Evolutionary conservation across 2,113 vertebrate species (phyloP), one percentile per base, ranked within the genome.

Genomic region (Lepus europaeus): DNA sequence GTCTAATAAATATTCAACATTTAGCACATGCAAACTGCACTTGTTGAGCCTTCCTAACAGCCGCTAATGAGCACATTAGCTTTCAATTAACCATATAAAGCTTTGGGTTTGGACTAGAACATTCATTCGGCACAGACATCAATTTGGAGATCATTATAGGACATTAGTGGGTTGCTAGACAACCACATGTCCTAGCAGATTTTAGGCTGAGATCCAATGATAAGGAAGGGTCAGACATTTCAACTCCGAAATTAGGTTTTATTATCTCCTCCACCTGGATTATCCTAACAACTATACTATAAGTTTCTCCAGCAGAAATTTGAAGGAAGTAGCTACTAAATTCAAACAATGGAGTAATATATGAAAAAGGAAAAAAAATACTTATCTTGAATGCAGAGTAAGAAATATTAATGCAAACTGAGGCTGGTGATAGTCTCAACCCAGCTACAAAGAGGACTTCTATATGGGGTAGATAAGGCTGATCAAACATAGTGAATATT

Each of bases 41-140:
- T 96, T 94, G 87, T 95, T 97, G 94, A 93, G 77, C 39, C 76
- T 96, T 23, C 36, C 29, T 87, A 77, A 82, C 68, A 95, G 63
- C 51, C 68, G 56, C 87, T 95, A 96, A 96, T 91, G 83, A 91
- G 95, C 69, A 96, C 90, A 97, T 96, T 97, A 97, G 96, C 72
- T 97, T 96, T 97, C 94, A 97, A 96, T 97, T 97, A 97, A 93
- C 91, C 96, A 89, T 87, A 91, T 87, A 95, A 96, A 95, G 86
- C 94, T 95, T 87, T 95, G 89, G 22, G 72, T 93, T 97, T 93
- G 76, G 91, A 90, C 76, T 84, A 84, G 72, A 91, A 91, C 77
- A 81, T 87, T 96, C 90, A 95, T 91, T 96, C 87, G 90, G 39
- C 33, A 83, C 27, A 94, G 91, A 69, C 90, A 93, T 92, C 91